These are phyloP conservation scores for Anarhynchus alexandrinus DNA, from an alignment of 2,113 vertebrate genomes.

Conservation along the genomic window DNA sequence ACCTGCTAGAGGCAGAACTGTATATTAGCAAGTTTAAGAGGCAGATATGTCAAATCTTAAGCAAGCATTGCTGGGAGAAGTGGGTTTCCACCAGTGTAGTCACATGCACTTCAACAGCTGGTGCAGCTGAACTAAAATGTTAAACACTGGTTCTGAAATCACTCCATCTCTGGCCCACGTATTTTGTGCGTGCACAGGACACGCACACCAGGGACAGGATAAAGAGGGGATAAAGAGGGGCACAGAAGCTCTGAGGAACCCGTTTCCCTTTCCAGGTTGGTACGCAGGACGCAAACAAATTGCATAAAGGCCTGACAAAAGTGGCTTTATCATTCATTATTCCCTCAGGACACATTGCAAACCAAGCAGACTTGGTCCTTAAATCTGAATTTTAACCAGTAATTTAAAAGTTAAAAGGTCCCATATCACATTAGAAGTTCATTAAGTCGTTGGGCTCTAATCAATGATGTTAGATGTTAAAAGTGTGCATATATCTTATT, in stretches of 20 bases:
- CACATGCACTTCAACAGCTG: neutral
- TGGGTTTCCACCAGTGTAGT: neutral
- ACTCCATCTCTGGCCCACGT: neutral
- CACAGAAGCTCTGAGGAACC: neutral
- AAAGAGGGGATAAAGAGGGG: neutral
- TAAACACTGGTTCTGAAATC: neutral
- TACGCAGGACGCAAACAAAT: neutral
- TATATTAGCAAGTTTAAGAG: neutral
- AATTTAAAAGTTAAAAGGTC: neutral
- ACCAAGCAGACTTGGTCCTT: neutral
- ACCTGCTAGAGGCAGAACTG: neutral
- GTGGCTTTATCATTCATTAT: neutral
- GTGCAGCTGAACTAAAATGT: neutral
- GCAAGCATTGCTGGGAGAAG: neutral
- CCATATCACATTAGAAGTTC: neutral
- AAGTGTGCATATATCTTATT: neutral
- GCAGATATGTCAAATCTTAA: neutral
- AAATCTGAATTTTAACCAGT: neutral
- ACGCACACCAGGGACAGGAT: neutral
- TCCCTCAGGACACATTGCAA: neutral
- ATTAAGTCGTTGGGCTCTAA: neutral
- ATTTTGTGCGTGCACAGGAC: neutral
- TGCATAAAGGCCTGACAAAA: neutral
- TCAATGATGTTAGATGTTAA: neutral
- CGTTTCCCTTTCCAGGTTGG: neutral